Percentiles rank a stretch among this genome's conserved stretches.
Conservation (phyloP, 2,113 vertebrate species). For the Euleptes europaea region DNA sequence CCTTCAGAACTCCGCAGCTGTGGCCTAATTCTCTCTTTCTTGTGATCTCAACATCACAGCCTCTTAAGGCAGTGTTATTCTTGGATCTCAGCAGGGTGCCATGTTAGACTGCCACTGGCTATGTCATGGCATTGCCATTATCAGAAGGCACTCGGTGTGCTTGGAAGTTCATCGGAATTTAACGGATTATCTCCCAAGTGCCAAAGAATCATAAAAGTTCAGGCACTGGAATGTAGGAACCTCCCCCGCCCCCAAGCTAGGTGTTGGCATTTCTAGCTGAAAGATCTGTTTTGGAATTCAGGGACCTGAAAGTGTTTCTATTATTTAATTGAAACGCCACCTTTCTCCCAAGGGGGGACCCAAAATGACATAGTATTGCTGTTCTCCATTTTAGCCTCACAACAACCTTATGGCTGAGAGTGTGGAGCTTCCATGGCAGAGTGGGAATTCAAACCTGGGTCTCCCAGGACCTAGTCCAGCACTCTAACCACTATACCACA, state of each 20-base stretch:
- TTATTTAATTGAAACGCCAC: too few species aligned
- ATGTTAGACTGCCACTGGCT: slow-evolving; percentile 75
- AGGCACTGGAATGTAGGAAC: neutral
- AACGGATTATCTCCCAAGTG: neutral
- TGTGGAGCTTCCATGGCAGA: too few species aligned
- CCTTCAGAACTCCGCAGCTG: slow-evolving; percentile 87
- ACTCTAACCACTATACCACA: too few species aligned
- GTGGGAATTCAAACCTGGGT: too few species aligned
- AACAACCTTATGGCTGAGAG: too few species aligned
- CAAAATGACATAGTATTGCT: too few species aligned
- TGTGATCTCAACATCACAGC: slow-evolving; percentile 82
- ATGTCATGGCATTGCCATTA: slow-evolving; percentile 40
- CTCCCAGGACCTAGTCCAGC: too few species aligned
- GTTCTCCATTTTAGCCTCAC: too few species aligned
- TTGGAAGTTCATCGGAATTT: slow-evolving; percentile 38
- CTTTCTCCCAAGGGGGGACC: too few species aligned
- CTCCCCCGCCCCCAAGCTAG: too few species aligned
- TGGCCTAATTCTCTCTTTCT: slow-evolving; percentile 85
- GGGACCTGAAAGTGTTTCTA: too few species aligned
- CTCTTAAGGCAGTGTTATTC: slow-evolving; percentile 81
- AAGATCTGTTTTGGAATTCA: neutral
- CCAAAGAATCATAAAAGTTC: neutral
- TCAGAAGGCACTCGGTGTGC: slow-evolving; percentile 46
- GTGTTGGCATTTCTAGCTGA: too few species aligned
- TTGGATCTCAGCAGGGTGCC: slow-evolving; percentile 73